Conservation (phyloP, 1,140 invertebrate genomes). For the Saxidomus purpurata region DNA sequence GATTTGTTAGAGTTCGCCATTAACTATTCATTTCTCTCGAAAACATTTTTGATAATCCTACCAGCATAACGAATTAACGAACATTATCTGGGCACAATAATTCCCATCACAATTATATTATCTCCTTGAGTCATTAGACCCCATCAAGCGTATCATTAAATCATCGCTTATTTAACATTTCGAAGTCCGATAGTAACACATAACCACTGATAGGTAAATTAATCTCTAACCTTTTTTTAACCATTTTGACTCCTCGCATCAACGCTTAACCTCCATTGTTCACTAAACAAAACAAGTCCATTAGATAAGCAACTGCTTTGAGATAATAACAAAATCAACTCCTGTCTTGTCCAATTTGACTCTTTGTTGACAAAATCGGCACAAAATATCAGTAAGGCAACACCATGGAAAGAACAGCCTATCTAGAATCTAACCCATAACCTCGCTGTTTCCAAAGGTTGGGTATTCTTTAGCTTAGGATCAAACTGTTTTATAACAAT, state of each 20-base stretch:
- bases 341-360: slow-evolving; percentile 18
- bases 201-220: slow-evolving; percentile 23
- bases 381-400: slow-evolving; percentile 14
- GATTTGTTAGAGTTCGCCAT: slow-evolving; percentile 25
- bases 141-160: slow-evolving; percentile 19
- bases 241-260: not conserved
- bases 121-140: slow-evolving; percentile 32
- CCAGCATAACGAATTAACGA: not conserved
- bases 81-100: not conserved
- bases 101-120: slow-evolving; percentile 33
- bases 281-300: not conserved
- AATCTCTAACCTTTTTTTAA: slow-evolving; percentile 24
- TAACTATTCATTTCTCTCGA: not conserved
- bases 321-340: slow-evolving; percentile 3
- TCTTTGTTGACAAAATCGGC: not conserved
- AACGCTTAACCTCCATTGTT: slow-evolving; percentile 3
- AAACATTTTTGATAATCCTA: not conserved
- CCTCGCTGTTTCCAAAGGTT: not conserved
- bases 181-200: not conserved
- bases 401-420: not conserved
- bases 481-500: slow-evolving; percentile 36
- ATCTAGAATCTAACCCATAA: slow-evolving; percentile 11
- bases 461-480: not conserved
- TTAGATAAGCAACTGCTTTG: not conserved
- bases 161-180: slow-evolving; percentile 26